Evolutionary conservation across 2,113 vertebrate species (phyloP).

Genomic region (Bostrychus sinensis): DNA sequence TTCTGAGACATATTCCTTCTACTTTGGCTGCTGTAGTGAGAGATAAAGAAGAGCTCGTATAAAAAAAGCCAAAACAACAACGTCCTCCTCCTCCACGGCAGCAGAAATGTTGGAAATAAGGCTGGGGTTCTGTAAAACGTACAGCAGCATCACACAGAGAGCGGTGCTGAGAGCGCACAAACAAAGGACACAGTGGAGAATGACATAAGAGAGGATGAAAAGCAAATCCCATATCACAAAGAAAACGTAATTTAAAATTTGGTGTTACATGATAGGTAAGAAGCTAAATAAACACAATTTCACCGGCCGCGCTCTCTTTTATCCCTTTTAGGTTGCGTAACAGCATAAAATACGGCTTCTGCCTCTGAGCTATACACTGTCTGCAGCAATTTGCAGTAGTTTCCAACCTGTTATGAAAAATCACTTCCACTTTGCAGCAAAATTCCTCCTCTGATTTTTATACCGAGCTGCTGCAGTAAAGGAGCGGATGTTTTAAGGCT

Average conservation of each 20-base stretch:
- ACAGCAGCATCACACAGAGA: slow-evolving; percentile 21
- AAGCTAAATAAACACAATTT: slow-evolving; percentile 9
- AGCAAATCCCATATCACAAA: slow-evolving; percentile 10
- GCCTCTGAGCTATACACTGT: slow-evolving; percentile 25
- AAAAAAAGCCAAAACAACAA: slow-evolving; percentile 68
- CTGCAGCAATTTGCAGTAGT: slow-evolving; percentile 19
- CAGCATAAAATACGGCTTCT: slow-evolving; percentile 2
- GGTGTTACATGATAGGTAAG: slow-evolving; percentile 9
- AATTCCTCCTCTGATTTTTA: slow-evolving; percentile 31
- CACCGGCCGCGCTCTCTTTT: background rate
- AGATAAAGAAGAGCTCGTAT: slow-evolving; percentile 57
- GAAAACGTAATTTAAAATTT: background rate
- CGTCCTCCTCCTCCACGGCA: slow-evolving; percentile 47
- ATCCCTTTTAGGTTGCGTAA: slow-evolving; percentile 33
- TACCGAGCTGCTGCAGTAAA: slow-evolving; percentile 24
- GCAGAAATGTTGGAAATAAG: slow-evolving; percentile 64
- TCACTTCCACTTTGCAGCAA: slow-evolving; percentile 19
- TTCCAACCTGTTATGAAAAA: slow-evolving; percentile 19
- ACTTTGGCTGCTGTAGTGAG: slow-evolving; percentile 48
- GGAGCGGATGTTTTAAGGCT: slow-evolving; percentile 5
- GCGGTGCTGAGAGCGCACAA: slow-evolving; percentile 4
- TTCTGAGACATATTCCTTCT: slow-evolving; percentile 34
- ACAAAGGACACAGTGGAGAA: background rate
- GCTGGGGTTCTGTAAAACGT: slow-evolving; percentile 23
- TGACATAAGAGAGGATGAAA: background rate